These are phyloP conservation scores for Drosophila tristis DNA, from an alignment of 1,140 invertebrate genomes.

Conservation along the genomic window DNA sequence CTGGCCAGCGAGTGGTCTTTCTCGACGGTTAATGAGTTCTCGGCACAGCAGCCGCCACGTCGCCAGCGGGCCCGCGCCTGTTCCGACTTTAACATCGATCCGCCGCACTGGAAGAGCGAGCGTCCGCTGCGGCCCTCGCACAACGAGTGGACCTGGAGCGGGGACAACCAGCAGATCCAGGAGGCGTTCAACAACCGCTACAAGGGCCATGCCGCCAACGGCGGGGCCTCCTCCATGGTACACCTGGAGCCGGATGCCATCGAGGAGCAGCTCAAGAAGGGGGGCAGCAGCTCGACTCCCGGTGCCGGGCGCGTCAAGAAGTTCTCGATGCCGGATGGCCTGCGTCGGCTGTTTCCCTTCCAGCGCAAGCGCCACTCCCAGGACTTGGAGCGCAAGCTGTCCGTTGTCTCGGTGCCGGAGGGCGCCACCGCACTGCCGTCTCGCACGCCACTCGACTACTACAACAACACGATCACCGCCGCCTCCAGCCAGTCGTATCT, in stretches of 20 bases:
- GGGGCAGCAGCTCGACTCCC: not conserved
- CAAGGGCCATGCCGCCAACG: constrained; percentile 45
- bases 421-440: constrained; percentile 51
- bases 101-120: constrained; percentile 47
- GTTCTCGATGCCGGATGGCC: constrained; percentile 80
- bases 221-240: constrained; percentile 48
- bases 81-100: constrained; percentile 75
- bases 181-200: constrained; percentile 77
- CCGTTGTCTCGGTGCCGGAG: constrained; percentile 76
- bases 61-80: constrained; percentile 85
- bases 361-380: constrained; percentile 73
- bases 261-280: constrained; percentile 66
- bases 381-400: constrained; percentile 73
- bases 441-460: constrained; percentile 60
- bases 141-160: constrained; percentile 84
- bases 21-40: constrained; percentile 83
- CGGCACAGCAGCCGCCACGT: constrained; percentile 81
- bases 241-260: constrained; percentile 60
- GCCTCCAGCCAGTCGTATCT: constrained; percentile 79
- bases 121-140: constrained; percentile 47
- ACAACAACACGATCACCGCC: constrained; percentile 84
- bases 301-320: constrained; percentile 64
- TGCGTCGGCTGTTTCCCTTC: constrained; percentile 73
- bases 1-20: constrained; percentile 87
- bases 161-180: constrained; percentile 82